Percentiles rank a stretch among this genome's conserved stretches.
These are phyloP conservation scores for Nanorana parkeri DNA, from an alignment of 2,113 vertebrate genomes.

Conservation along the genomic window DNA sequence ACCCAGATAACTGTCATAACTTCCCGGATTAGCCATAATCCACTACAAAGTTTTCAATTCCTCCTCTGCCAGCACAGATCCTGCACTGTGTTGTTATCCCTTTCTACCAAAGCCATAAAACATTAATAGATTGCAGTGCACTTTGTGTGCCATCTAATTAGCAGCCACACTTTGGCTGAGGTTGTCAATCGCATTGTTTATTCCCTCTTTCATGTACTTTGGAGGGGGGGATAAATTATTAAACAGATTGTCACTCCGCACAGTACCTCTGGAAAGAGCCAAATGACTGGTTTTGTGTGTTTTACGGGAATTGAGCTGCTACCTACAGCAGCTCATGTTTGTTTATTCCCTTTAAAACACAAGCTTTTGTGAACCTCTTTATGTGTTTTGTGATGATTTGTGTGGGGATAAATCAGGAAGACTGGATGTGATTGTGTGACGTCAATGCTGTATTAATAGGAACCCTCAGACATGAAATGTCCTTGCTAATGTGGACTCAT, in stretches of 20 bases:
- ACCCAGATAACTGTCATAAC: neutral
- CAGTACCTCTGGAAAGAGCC: slow-evolving; percentile 3
- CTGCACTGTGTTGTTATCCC: slow-evolving; percentile 2
- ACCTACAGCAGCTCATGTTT: neutral
- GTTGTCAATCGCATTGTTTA: slow-evolving; percentile 47
- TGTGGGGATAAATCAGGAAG: too few relatives aligned
- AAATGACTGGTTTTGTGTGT: neutral
- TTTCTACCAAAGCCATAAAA: slow-evolving; percentile 45
- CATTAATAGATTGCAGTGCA: slow-evolving; percentile 46
- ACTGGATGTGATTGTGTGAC: too few relatives aligned
- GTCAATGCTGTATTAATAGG: too few relatives aligned
- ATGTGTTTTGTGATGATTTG: neutral
- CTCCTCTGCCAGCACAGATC: slow-evolving; percentile 38
- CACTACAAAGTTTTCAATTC: slow-evolving; percentile 14
- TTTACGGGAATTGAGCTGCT: neutral
- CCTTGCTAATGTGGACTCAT: too few relatives aligned
- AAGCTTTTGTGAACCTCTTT: neutral
- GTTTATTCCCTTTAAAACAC: neutral
- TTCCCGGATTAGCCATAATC: slow-evolving; percentile 17
- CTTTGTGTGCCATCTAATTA: slow-evolving; percentile 46
- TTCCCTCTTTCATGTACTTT: slow-evolving; percentile 32
- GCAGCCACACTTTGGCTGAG: slow-evolving; percentile 46
- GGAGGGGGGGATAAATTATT: slow-evolving; percentile 45
- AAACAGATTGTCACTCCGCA: slow-evolving; percentile 21
- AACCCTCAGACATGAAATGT: too few relatives aligned